Evolutionary conservation across 1,140 invertebrate species (phyloP).

Genomic region (Bombus haemorrhoidalis): DNA sequence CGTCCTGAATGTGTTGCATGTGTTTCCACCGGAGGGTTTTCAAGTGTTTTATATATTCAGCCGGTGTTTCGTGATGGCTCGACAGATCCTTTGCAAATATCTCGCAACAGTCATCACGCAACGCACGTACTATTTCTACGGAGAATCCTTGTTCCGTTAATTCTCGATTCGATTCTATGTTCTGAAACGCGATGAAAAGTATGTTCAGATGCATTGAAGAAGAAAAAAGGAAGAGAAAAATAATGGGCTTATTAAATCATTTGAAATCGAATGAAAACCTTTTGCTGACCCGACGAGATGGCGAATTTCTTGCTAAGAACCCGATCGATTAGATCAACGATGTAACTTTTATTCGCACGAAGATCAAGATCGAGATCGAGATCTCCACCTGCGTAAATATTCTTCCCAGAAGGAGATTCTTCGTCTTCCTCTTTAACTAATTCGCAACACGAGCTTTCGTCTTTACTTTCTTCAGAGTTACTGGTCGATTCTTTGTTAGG

Average conservation of each 20-base stretch:
- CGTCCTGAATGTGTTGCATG: constrained; percentile 79
- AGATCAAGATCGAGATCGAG: constrained; percentile 80
- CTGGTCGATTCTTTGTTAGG: background rate
- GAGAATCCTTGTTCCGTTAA: constrained; percentile 41
- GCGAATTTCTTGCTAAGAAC: constrained; percentile 66
- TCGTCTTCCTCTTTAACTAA: constrained; percentile 10
- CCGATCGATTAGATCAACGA: constrained; percentile 79
- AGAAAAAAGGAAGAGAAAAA: background rate
- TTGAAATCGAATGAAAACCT: background rate
- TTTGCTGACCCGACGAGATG: background rate
- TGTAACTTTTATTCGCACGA: constrained; percentile 78
- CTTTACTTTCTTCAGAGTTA: constrained; percentile 6
- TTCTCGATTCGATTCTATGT: constrained; percentile 16
- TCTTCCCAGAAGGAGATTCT: background rate
- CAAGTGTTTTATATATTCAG: constrained; percentile 72
- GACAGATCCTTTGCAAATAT: constrained; percentile 35
- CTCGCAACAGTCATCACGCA: constrained; percentile 56
- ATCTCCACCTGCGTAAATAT: constrained; percentile 47
- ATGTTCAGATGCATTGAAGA: background rate
- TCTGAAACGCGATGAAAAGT: background rate
- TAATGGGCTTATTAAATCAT: background rate
- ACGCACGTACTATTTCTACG: constrained; percentile 53
- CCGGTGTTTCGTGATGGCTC: constrained; percentile 43
- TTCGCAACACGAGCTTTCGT: constrained; percentile 2
- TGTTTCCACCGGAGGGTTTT: constrained; percentile 78